These are phyloP conservation scores for Tenodera sinensis DNA, from an alignment of 2,888 invertebrate genomes.

Conservation along the genomic window DNA sequence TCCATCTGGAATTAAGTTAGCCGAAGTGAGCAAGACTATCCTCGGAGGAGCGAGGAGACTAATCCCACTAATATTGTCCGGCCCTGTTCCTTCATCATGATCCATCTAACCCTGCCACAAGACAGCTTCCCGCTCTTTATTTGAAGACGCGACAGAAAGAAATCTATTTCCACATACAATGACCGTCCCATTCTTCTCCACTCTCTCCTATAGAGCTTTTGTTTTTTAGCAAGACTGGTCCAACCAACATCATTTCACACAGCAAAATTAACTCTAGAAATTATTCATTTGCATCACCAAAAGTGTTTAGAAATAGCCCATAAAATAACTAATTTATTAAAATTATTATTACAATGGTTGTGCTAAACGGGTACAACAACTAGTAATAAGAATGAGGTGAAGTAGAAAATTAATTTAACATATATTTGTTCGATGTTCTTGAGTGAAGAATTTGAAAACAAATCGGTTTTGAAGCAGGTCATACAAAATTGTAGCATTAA, in stretches of 20 bases:
- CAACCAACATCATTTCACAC: neutral
- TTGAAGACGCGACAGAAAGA: slow-evolving; percentile 18
- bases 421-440: too few species aligned
- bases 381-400: too few species aligned
- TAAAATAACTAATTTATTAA: neutral
- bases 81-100: slow-evolving; percentile 18
- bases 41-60: neutral
- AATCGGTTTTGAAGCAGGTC: too few species aligned
- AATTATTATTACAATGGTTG: too few species aligned
- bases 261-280: neutral
- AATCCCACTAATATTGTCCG: slow-evolving; percentile 21
- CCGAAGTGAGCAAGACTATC: neutral
- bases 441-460: too few species aligned
- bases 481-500: too few species aligned
- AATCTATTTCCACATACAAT: slow-evolving; percentile 19
- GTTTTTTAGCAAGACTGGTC: neutral
- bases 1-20: slow-evolving; percentile 12
- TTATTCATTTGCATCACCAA: too few species aligned
- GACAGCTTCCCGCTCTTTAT: slow-evolving; percentile 10
- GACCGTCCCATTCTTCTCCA: slow-evolving; percentile 11
- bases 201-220: neutral
- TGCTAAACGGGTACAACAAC: too few species aligned
- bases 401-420: too few species aligned
- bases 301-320: neutral
- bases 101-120: slow-evolving; percentile 13